phyloP scores from a whole-genome alignment of 2,888 invertebrate genomes.

The Lithodes maja region DNA sequence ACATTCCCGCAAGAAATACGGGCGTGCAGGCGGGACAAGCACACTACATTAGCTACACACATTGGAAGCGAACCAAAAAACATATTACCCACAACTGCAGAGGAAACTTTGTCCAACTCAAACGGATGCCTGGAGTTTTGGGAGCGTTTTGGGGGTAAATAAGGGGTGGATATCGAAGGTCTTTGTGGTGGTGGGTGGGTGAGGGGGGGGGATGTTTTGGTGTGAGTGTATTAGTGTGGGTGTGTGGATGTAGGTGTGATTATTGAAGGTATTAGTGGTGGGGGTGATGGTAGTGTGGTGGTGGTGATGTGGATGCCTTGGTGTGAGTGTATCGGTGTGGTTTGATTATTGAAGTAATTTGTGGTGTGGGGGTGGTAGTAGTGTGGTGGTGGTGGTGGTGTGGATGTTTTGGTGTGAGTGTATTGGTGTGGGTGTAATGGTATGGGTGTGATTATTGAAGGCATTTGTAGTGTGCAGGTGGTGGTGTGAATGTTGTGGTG shows the following conservation, averaged over 20 bases:
- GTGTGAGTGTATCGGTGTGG: neutral
- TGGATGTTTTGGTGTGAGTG: too few relatives aligned
- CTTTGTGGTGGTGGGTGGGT: neutral
- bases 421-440: too few relatives aligned
- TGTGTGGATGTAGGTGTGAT: constrained; percentile 28
- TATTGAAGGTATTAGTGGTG: constrained; percentile 33
- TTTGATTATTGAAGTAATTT: neutral
- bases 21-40: too few relatives aligned
- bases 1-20: neutral
- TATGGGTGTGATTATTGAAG: too few relatives aligned
- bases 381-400: too few relatives aligned
- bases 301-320: neutral
- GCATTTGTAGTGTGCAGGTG: too few relatives aligned
- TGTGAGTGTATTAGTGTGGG: neutral
- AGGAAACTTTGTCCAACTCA: neutral
- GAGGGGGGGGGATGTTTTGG: neutral
- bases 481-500: too few relatives aligned
- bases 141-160: neutral
- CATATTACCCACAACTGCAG: neutral
- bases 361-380: neutral
- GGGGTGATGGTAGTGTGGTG: constrained; percentile 5
- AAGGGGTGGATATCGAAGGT: neutral
- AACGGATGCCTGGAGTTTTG: neutral
- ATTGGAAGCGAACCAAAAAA: too few relatives aligned
- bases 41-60: too few relatives aligned